Evolutionary conservation across 2,113 vertebrate genomes (phyloP).

Genomic region (Onychostoma macrolepis): DNA sequence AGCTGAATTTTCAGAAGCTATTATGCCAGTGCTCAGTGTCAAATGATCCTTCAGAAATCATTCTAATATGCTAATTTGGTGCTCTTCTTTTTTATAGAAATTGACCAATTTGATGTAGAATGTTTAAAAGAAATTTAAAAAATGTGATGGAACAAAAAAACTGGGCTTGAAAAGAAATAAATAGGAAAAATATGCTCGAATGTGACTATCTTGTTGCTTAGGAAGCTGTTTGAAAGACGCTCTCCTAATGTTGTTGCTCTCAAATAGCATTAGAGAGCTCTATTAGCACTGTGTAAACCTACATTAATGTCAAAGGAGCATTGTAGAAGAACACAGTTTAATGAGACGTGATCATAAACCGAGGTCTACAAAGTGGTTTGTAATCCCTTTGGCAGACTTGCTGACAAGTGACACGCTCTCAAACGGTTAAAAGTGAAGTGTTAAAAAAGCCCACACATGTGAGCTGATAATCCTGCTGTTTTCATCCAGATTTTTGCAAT

Average conservation of each 20-base stretch:
- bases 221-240: not conserved
- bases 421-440: slow-evolving; percentile 54
- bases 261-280: not conserved
- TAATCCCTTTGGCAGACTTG: slow-evolving; percentile 51
- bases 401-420: slow-evolving; percentile 28
- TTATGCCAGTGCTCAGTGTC: not conserved
- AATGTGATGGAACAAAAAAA: not conserved
- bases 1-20: not conserved
- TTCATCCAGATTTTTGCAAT: slow-evolving; percentile 57
- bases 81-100: too few species aligned
- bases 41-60: not conserved
- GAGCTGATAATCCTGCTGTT: slow-evolving; percentile 59
- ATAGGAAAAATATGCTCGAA: not conserved
- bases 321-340: slow-evolving; percentile 30
- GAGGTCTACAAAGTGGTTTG: slow-evolving; percentile 14
- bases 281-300: slow-evolving; percentile 12
- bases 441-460: slow-evolving; percentile 60
- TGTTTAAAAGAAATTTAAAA: not conserved
- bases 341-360: slow-evolving; percentile 27
- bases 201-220: not conserved
- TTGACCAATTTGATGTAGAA: not conserved
- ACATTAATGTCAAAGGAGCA: slow-evolving; percentile 34
- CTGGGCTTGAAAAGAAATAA: not conserved
- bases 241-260: not conserved
- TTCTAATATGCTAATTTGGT: not conserved